A percentile compares a stretch with the other conserved stretches of the same genome.
Conservation (phyloP, 2,888 invertebrate species). For the Dugesia japonica region DNA sequence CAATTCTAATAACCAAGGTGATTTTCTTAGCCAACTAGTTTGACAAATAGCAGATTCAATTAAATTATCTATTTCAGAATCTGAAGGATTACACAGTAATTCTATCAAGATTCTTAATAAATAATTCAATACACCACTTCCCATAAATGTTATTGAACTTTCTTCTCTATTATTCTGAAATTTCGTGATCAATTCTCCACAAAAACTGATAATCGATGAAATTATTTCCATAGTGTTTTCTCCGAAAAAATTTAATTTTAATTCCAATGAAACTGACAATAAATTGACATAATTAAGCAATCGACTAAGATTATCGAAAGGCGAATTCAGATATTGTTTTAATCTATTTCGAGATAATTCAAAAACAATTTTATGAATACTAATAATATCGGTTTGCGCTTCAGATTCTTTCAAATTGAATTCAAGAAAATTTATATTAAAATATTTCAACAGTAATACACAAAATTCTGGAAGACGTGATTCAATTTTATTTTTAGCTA, state of each 20-base stretch:
- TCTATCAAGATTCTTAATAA: background rate
- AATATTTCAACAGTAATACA: background rate
- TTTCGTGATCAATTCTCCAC: background rate
- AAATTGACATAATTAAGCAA: background rate
- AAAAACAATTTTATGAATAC: background rate
- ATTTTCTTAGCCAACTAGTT: background rate
- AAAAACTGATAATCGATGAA: background rate
- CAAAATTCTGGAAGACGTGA: background rate
- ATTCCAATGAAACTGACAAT: background rate
- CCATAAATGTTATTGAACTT: constrained; percentile 6
- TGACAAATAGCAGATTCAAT: background rate
- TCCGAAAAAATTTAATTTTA: background rate
- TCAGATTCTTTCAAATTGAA: background rate
- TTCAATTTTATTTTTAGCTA: constrained; percentile 17
- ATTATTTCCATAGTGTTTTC: background rate
- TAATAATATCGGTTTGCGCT: background rate
- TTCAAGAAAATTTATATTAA: background rate
- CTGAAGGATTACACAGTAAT: background rate
- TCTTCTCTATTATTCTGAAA: constrained; percentile 5
- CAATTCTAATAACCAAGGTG: background rate
- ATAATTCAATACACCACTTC: background rate
- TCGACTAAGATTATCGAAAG: background rate
- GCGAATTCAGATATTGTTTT: background rate
- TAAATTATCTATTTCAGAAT: background rate
- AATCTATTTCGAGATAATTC: background rate